Evolutionary conservation across 2,797 vertebrate genomes (phyloP), one percentile per base, ranked within the genome.

Genomic region (Chaetophractus vellerosus): DNA sequence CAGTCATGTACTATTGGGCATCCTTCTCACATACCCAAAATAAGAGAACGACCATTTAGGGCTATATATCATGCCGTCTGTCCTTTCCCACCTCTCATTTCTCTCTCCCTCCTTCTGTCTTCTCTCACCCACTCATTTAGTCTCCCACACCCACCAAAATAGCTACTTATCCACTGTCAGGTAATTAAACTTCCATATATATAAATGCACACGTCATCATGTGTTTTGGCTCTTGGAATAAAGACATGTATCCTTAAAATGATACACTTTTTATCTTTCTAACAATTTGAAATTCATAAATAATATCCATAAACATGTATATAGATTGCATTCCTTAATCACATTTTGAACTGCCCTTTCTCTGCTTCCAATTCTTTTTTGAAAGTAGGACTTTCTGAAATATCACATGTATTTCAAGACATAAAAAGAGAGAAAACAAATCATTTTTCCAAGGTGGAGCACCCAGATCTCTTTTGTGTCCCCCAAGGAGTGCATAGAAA

Each of bases 301-400:
- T 38, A 38, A 38, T 38, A 38, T 38, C 38, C 6, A 71, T 68
- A 76, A 55, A 76, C 41, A 82, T 18, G 7, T 41, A 78, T 26
- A 82, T 26, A 71, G 3, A 9, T 59, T 28, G 15, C 10, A 82
- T 55, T 50, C 33, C 33, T 52, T 50, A 45, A 31, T 45, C 26
- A 90, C 14, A 55, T 19, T 86, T 87, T 87, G n/a, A 96, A 41
- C 11, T 38, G 15, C 3, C 41, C 21, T 36, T 82, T 88, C 86
- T 52, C 69, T 63, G 33, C 38, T 59, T 61, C n/a, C 63, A 68
- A 41, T 36, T 74, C 19, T 31, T 79, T 68, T 71, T 9, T 72
- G 33, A 69, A 68, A 23, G 33, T 61, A 48, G 66, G 14, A 59
- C 21, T 84, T 82, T 87, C 81, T 93, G 14, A 78, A 93, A 72